A percentile compares a stretch with the other conserved stretches of the same genome.
These are phyloP conservation scores for Porites lobata DNA, from an alignment of 92 coral and sea anemone species.

Conservation along the genomic window DNA sequence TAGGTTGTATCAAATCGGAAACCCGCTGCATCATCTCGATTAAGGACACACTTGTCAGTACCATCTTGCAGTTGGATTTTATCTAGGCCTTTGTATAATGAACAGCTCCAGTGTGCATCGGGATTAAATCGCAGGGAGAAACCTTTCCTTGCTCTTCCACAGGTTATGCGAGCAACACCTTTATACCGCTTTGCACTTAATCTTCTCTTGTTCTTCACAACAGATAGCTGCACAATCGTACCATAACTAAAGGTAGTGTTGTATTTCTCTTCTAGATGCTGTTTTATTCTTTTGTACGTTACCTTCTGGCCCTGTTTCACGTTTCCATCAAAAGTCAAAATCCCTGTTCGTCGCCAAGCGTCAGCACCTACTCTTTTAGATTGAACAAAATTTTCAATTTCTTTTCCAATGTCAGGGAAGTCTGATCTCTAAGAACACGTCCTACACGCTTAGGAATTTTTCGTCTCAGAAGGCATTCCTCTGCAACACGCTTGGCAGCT, in stretches of 20 bases:
- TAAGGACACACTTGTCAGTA: constrained; percentile 16
- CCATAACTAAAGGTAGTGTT: constrained; percentile 48
- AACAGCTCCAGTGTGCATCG: constrained; percentile 60
- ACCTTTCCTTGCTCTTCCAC: constrained; percentile 68
- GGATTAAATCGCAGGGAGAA: constrained; percentile 61
- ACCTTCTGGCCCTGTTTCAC: constrained; percentile 48
- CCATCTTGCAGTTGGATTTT: constrained; percentile 35
- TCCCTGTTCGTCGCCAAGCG: constrained; percentile 64
- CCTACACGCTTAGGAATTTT: constrained; percentile 44
- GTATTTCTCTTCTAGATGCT: constrained; percentile 45
- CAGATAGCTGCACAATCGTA: constrained; percentile 53
- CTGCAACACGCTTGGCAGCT: constrained; percentile 38
- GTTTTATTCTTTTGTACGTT: constrained; percentile 26
- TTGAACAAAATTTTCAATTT: constrained; percentile 57
- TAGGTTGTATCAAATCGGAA: constrained; percentile 29
- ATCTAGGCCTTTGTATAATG: constrained; percentile 17
- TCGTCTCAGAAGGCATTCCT: constrained; percentile 43
- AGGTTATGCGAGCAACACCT: constrained; percentile 66
- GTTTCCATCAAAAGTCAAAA: constrained; percentile 56
- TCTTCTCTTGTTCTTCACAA: constrained; percentile 29
- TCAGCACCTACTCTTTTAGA: constrained; percentile 59
- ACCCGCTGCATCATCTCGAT: constrained; percentile 48
- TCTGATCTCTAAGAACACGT: constrained; percentile 25
- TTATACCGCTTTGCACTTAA: constrained; percentile 57
- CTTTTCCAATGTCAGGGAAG: constrained; percentile 59